phyloP scores from a whole-genome alignment of 1,140 invertebrate genomes.

The Zaprionus inermis region DNA sequence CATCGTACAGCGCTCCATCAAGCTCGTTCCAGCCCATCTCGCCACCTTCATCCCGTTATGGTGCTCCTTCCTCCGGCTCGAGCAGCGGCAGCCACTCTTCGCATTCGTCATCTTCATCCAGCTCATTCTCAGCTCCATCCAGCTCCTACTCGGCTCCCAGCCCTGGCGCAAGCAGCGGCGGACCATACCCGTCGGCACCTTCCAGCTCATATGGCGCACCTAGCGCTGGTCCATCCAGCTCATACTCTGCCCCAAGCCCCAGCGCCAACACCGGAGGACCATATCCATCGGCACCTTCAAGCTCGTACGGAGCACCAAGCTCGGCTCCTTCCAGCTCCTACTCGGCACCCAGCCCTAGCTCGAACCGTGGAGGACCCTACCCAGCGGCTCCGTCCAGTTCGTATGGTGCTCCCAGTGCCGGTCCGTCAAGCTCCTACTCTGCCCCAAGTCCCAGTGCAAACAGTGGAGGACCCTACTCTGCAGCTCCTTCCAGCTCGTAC shows the following conservation, averaged over 20 bases:
- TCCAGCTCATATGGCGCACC: constrained; percentile 39
- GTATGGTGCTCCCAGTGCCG: constrained; percentile 29
- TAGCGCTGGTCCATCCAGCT: constrained; percentile 32
- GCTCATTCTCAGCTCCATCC: constrained; percentile 64
- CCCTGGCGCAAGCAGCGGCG: constrained; percentile 80
- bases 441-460: constrained; percentile 29
- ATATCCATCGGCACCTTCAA: constrained; percentile 69
- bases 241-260: constrained; percentile 37
- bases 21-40: constrained; percentile 72
- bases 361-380: constrained; percentile 38
- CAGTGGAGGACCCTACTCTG: constrained; percentile 47
- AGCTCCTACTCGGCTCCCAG: constrained; percentile 54
- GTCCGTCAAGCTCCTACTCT: constrained; percentile 74
- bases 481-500: constrained; percentile 36
- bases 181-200: constrained; percentile 71
- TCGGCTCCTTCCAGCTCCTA: constrained; percentile 37
- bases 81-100: constrained; percentile 32
- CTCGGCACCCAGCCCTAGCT: constrained; percentile 25
- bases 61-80: constrained; percentile 77
- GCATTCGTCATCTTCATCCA: constrained; percentile 15
- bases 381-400: constrained; percentile 29
- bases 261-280: constrained; percentile 40
- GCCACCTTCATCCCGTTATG: constrained; percentile 83
- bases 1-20: constrained; percentile 84
- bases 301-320: constrained; percentile 47